phyloP scores from a whole-genome alignment of 2,113 vertebrate genomes.

The Alosa alosa region DNA sequence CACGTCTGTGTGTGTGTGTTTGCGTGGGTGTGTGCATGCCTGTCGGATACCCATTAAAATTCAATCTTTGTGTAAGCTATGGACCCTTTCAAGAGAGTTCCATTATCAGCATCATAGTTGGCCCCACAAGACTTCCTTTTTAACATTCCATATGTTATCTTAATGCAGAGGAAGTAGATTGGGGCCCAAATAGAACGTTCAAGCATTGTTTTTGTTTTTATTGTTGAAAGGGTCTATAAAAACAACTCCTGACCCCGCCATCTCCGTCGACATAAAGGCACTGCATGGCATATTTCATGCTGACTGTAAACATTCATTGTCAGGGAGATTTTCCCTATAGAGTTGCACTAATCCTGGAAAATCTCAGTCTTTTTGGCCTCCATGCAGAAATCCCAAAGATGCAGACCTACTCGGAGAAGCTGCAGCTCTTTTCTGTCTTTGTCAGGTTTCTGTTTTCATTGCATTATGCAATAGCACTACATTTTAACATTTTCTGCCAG shows the following conservation, averaged over 20 bases:
- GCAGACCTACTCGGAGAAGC: background rate
- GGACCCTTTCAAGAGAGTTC: too few relatives aligned
- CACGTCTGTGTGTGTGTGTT: background rate
- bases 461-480: background rate
- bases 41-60: background rate
- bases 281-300: background rate
- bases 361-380: background rate
- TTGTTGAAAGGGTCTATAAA: too few relatives aligned
- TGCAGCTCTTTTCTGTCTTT: background rate
- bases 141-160: too few relatives aligned
- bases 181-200: too few relatives aligned
- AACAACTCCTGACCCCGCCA: background rate
- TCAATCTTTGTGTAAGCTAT: background rate
- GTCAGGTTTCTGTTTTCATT: background rate
- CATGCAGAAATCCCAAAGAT: background rate
- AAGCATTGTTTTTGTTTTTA: too few relatives aligned
- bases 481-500: background rate
- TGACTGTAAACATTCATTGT: constrained; percentile 7
- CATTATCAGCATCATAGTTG: too few relatives aligned
- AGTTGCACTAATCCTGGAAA: background rate
- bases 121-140: too few relatives aligned
- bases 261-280: constrained; percentile 1
- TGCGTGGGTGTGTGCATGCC: background rate
- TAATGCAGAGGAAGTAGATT: too few relatives aligned
- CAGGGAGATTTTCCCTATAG: background rate